Base-by-base conservation (phyloP, 2,888 invertebrate genomes). In the Meganola albula region DNA sequence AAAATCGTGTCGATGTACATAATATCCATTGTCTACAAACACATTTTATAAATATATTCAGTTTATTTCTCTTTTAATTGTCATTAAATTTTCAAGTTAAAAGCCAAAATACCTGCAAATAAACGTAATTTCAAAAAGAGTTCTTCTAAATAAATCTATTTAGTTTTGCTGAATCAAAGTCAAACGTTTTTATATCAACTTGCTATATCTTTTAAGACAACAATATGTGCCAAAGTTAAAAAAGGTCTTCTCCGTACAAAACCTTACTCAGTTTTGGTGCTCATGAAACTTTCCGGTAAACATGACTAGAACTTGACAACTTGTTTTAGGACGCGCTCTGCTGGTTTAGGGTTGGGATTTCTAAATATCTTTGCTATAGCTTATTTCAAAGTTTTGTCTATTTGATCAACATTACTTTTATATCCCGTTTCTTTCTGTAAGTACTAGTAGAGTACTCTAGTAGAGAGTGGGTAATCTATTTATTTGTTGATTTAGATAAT, bases 331-430 rank as follows among this genome's bases (percentile, higher is more conserved):
- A 42, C 33, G 44, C 37, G 27, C 48, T 41, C 30, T 13, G 25
- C 32, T 31, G 44, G 40, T 44, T 43, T 37, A 9, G 22, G 28
- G 29, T 14, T 13, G 24, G 11, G 9, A 7, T 10, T 10, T 22
- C 27, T 36, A 43, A 40, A 46, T 5, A 16, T 16, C 16, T 16
- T 16, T 16, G 16, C 4, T 5, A 4, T 4, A 16, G 16, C 16
- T 16, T 16, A 16, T 20, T 20, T 20, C 7, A 20, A 20, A n/a
- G n/a, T n/a, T n/a, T n/a, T n/a, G n/a, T n/a, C n/a, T n/a, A n/a
- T n/a, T n/a, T n/a, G n/a, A n/a, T n/a, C n/a, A n/a, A n/a, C 16
- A 6, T 16, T 16, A 50, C 69, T 61, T 74, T 76, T 70, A 67
- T 73, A 59, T n/a, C n/a, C n/a, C n/a, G n/a, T n/a, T n/a, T n/a